A percentile compares a stretch with the other conserved stretches of the same genome.
Conservation (phyloP, 2,797 vertebrate species). For the Myotis findleyi region DNA sequence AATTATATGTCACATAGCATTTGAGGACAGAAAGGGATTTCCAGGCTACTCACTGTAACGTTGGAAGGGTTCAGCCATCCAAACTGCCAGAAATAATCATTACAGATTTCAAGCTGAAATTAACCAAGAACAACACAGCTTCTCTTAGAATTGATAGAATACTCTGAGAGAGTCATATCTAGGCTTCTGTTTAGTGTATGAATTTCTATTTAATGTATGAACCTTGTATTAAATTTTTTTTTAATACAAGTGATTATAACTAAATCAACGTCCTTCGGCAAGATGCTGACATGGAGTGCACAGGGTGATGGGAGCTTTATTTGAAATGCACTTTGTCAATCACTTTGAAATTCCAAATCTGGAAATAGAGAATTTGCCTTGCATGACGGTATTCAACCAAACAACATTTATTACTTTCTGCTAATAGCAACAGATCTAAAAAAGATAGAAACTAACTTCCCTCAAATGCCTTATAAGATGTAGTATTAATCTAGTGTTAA, state of each 20-base stretch:
- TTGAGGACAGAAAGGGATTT: slow-evolving; percentile 30
- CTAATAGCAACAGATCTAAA: not conserved
- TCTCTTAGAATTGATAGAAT: not conserved
- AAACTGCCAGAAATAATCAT: slow-evolving; percentile 61
- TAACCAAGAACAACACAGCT: slow-evolving; percentile 15
- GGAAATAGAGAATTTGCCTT: not conserved
- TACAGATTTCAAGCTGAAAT: slow-evolving; percentile 60
- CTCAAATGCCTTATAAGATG: not conserved
- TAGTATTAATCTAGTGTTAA: not conserved
- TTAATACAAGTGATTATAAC: not conserved
- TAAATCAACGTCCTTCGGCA: not conserved
- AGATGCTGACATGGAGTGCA: not conserved
- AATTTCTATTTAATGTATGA: not conserved
- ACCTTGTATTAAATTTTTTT: not conserved
- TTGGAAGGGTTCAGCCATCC: slow-evolving; percentile 13
- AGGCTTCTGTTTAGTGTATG: not conserved
- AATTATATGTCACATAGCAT: slow-evolving; percentile 58
- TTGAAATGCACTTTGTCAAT: not conserved
- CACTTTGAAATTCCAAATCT: slow-evolving; percentile 20
- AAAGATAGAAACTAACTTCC: not conserved
- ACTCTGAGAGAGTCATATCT: not conserved
- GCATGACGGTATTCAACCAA: not conserved
- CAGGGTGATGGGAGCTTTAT: not conserved
- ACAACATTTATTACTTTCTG: not conserved
- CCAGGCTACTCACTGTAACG: not conserved